Evolutionary conservation across 1,140 invertebrate genomes (phyloP).

Genomic region (Listronotus oregonensis): DNA sequence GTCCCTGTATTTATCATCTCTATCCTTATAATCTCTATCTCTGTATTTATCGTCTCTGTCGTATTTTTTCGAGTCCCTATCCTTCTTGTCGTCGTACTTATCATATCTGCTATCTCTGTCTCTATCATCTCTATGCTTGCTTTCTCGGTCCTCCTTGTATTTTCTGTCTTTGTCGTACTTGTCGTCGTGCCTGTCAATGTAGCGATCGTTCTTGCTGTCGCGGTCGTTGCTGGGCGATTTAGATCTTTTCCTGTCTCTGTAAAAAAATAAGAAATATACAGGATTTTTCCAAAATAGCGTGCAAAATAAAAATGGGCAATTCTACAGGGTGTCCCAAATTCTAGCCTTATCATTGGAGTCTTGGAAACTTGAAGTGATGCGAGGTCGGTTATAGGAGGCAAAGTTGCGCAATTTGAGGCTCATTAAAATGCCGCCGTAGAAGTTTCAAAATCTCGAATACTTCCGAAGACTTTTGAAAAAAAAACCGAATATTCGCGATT

Average conservation of each 20-base stretch:
- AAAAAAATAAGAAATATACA: conserved; percentile 18
- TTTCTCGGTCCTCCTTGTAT: conserved; percentile 30
- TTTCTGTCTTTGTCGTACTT: conserved; percentile 44
- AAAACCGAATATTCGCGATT: too few relatives aligned
- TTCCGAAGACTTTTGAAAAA: too few relatives aligned
- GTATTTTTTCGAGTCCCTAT: conserved; percentile 44
- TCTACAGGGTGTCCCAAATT: too few relatives aligned
- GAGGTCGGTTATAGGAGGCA: too few relatives aligned
- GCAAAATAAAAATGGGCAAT: too few relatives aligned
- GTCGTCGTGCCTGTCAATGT: conserved; percentile 52
- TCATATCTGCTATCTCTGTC: conserved; percentile 40
- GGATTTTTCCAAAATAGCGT: too few relatives aligned
- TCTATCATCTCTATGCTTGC: conserved; percentile 45
- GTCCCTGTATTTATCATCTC: conserved; percentile 44
- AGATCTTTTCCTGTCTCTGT: conserved; percentile 45
- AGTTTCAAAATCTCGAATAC: too few relatives aligned
- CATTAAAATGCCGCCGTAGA: too few relatives aligned
- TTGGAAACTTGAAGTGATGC: too few relatives aligned
- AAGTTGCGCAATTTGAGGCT: too few relatives aligned
- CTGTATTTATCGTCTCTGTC: conserved; percentile 45
- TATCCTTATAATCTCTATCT: conserved; percentile 39
- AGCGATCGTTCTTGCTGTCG: conserved; percentile 50
- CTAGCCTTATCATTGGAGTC: too few relatives aligned
- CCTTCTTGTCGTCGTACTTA: conserved; percentile 43
- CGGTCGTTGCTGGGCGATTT: conserved; percentile 49